Percentiles rank a stretch among this genome's conserved stretches.
Conservation (phyloP, 1,140 invertebrate species). For the Pachypeltis micranthus region DNA sequence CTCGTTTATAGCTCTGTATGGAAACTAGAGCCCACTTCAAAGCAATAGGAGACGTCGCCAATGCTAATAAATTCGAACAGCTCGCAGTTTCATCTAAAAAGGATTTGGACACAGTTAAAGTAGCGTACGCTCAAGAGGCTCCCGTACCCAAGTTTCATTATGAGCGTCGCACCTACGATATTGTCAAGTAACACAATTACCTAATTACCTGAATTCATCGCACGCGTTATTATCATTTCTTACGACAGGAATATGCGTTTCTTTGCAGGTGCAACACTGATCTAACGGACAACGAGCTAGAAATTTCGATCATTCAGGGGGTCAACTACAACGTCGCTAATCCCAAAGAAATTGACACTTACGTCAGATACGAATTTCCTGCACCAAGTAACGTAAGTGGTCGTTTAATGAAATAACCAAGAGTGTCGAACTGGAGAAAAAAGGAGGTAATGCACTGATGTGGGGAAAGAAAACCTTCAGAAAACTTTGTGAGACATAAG, state of each 20-base stretch:
- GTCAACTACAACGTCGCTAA: slow-evolving; percentile 75
- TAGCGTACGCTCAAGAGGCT: slow-evolving; percentile 46
- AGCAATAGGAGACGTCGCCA: slow-evolving; percentile 84
- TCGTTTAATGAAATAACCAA: too few relatives aligned
- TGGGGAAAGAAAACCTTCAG: too few relatives aligned
- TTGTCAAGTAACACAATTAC: slow-evolving; percentile 59
- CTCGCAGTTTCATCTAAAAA: slow-evolving; percentile 70
- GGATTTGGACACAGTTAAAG: slow-evolving; percentile 76
- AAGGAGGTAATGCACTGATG: too few relatives aligned
- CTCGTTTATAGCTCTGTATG: slow-evolving; percentile 63
- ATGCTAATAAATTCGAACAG: slow-evolving; percentile 79
- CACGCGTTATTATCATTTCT: slow-evolving; percentile 13
- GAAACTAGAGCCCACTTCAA: slow-evolving; percentile 79
- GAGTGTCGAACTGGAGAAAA: too few relatives aligned
- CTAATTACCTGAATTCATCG: slow-evolving; percentile 15
- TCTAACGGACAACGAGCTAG: slow-evolving; percentile 78
- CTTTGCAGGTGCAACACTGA: slow-evolving; percentile 69
- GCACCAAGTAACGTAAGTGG: slow-evolving; percentile 46
- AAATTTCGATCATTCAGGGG: slow-evolving; percentile 74
- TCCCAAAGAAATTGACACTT: slow-evolving; percentile 84
- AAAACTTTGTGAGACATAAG: too few relatives aligned
- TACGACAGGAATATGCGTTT: background rate
- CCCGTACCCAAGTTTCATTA: slow-evolving; percentile 81
- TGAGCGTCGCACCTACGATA: slow-evolving; percentile 75
- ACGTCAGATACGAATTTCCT: slow-evolving; percentile 87